These are phyloP conservation scores for Eumeta japonica DNA, from an alignment of 1,140 invertebrate genomes.

Conservation along the genomic window DNA sequence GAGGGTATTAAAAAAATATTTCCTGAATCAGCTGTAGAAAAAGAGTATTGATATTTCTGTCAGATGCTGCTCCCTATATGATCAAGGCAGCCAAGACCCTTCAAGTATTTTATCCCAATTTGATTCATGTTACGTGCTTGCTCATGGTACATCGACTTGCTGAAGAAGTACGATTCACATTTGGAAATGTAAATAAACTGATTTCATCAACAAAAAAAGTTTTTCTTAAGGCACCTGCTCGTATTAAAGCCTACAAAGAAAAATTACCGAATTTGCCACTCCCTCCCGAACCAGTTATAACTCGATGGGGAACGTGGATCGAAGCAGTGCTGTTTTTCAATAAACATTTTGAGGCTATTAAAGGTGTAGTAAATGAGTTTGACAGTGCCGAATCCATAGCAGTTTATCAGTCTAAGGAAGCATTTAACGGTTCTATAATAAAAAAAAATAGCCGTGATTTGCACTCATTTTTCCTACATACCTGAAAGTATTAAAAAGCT, in stretches of 20 bases:
- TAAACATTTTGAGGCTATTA: conserved; percentile 15
- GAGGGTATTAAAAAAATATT: conserved; percentile 1
- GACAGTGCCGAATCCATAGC: background rate
- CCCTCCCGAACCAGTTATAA: conserved; percentile 31
- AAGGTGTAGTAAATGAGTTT: conserved; percentile 4
- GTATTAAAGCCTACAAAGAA: conserved; percentile 24
- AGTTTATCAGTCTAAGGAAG: conserved; percentile 2
- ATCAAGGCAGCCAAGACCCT: background rate
- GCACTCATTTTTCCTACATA: background rate
- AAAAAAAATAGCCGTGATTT: conserved; percentile 3
- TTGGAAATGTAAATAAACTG: conserved; percentile 1
- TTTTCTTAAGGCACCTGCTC: conserved; percentile 19
- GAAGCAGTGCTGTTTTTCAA: conserved; percentile 21
- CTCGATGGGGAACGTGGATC: conserved; percentile 40
- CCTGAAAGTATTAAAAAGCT: background rate
- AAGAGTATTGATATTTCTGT: conserved; percentile 1
- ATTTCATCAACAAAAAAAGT: conserved; percentile 4
- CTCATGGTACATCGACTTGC: background rate
- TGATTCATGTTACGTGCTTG: background rate
- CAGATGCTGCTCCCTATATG: conserved; percentile 1
- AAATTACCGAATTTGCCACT: conserved; percentile 21
- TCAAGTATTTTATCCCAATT: conserved; percentile 1
- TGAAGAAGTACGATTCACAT: conserved; percentile 1
- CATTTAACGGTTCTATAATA: background rate
- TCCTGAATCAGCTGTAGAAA: background rate